phyloP scores from a whole-genome alignment of 2,888 invertebrate species.

The Erebia epiphron region DNA sequence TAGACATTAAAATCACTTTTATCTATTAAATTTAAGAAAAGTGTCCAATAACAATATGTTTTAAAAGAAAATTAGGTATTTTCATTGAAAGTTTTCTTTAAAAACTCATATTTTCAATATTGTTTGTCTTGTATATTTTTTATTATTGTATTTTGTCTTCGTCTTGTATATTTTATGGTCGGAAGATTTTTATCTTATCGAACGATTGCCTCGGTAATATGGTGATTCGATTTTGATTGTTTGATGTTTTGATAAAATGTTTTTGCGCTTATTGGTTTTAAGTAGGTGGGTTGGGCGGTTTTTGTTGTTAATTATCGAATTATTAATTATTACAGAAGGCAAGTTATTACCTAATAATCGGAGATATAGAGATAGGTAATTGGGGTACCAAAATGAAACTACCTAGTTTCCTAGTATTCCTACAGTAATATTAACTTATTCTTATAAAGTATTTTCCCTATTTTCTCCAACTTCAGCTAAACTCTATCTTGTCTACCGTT shows the following conservation, averaged over 20 bases:
- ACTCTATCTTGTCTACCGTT: too few species aligned
- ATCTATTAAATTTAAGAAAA: not conserved
- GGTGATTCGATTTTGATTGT: slow-evolving; percentile 8
- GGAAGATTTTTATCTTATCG: slow-evolving; percentile 9
- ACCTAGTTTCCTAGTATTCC: too few species aligned
- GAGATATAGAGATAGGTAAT: too few species aligned
- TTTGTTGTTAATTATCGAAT: too few species aligned
- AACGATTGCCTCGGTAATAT: slow-evolving; percentile 8
- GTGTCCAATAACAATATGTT: not conserved
- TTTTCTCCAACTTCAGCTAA: too few species aligned
- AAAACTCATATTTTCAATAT: not conserved
- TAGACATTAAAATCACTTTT: not conserved
- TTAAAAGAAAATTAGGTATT: not conserved
- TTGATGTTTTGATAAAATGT: not conserved
- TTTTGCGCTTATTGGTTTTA: not conserved
- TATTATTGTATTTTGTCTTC: not conserved
- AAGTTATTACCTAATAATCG: too few species aligned
- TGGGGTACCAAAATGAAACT: too few species aligned
- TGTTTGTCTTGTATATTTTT: not conserved
- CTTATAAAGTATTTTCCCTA: too few species aligned
- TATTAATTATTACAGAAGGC: too few species aligned
- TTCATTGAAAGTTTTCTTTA: not conserved
- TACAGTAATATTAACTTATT: too few species aligned
- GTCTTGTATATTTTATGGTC: slow-evolving; percentile 2
- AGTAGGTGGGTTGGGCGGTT: too few species aligned